A percentile compares a stretch with the other conserved stretches of the same genome.
Conservation (phyloP, 2,888 invertebrate genomes). For the Anarsia innoxiella region DNA sequence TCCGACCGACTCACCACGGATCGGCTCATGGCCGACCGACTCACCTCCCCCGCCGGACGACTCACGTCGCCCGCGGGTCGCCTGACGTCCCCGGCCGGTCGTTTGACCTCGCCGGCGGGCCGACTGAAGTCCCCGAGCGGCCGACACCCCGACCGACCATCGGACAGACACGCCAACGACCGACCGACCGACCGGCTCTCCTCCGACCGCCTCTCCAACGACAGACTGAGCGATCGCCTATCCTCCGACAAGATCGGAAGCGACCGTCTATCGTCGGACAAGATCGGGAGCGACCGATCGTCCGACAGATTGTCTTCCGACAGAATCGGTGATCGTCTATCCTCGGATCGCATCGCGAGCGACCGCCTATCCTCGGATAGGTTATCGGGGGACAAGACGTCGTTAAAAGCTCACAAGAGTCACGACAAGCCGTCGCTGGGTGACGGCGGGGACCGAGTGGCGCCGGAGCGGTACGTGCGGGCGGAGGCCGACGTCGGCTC, state of each 20-base stretch:
- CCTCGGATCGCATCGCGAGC: constrained; percentile 32
- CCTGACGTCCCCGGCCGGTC: constrained; percentile 23
- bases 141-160: constrained; percentile 14
- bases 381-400: constrained; percentile 35
- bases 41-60: constrained; percentile 20
- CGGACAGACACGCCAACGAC: constrained; percentile 23
- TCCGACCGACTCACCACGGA: constrained; percentile 23
- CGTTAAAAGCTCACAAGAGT: constrained; percentile 26
- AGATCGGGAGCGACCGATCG: constrained; percentile 32
- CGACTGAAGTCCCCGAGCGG: constrained; percentile 21
- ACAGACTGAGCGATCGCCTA: constrained; percentile 14
- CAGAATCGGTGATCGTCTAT: constrained; percentile 32
- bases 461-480: constrained; percentile 37
- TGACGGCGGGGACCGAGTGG: constrained; percentile 24
- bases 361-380: constrained; percentile 34
- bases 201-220: constrained; percentile 9
- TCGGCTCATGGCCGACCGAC: constrained; percentile 21
- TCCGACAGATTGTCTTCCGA: constrained; percentile 31
- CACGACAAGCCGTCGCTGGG: constrained; percentile 14
- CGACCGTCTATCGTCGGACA: constrained; percentile 15
- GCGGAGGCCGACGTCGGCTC: constrained; percentile 66
- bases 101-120: constrained; percentile 22
- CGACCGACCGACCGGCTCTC: constrained; percentile 9
- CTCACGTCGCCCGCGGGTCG: constrained; percentile 17
- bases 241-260: constrained; percentile 11